Base-by-base conservation (phyloP, 2,113 vertebrate genomes). In the Micromys minutus region DNA sequence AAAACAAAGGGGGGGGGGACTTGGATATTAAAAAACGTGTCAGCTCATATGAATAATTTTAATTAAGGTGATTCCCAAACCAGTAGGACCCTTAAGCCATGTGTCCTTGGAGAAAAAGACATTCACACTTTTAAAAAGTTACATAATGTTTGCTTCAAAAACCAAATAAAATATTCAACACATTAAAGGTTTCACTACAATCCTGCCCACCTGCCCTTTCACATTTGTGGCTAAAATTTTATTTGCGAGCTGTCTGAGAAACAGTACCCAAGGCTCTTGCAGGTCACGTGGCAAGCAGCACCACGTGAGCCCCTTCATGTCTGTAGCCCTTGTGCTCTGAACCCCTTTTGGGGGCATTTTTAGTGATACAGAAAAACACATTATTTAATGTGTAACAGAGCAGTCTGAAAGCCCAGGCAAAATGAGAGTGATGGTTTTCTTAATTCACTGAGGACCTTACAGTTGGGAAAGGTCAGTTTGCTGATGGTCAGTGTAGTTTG, bases 41-140 rank as follows among this genome's bases (percentile, higher is more conserved):
- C 87, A 94, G 84, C 80, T 93, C 76, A 72, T 52, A 59, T 91
- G 89, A 97, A 91, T 94, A 91, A 95, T 94, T 97, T 93, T 88
- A 97, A 98, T 97, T 90, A 96, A 95, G 89, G 50, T 57, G 72
- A 96, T 90, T 86, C 97, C 95, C 93, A 88, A 90, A 74, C 52
- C 86, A 90, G 7, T 1, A 17, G n/a, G 74, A 80, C 87, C 93
- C 97, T 91, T 63, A 97, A 97, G 96, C 80, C 84, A 69, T 77
- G 61, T 16, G 72, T 87, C 96, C 94, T 87, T 83, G 34, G 95
- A 96, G 97, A 89, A 87, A 89, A 75, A 75, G 17, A 52, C 1
- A 5, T 57, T 93, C 71, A 76, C 59, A 67, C 9, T 61, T 96
- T 94, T 11, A 75, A 95, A 94, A n/a, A 97, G 89, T 88, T 87